phyloP scores from a whole-genome alignment of 64 coral and sea anemone species.

The Actinia tenebrosa region DNA sequence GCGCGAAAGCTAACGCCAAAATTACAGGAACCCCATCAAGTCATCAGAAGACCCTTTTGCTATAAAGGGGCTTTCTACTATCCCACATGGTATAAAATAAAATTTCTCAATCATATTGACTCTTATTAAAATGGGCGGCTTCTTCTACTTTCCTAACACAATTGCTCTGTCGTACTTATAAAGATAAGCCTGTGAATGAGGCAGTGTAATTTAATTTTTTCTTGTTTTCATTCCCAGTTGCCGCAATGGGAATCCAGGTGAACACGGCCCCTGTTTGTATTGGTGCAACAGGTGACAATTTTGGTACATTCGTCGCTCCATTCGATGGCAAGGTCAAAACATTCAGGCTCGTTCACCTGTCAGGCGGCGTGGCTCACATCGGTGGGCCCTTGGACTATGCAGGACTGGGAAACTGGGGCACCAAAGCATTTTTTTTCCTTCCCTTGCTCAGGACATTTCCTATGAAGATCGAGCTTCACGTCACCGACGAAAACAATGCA shows the following conservation, averaged over 20 bases:
- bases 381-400: not conserved
- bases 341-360: conserved; percentile 22
- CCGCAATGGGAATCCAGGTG: not conserved
- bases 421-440: not conserved
- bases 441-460: not conserved
- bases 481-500: not conserved
- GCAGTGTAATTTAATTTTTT: not conserved
- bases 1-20: no score
- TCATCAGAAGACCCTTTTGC: no score
- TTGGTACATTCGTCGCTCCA: conserved; percentile 3
- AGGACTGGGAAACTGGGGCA: not conserved
- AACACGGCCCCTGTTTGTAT: conserved; percentile 18
- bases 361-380: not conserved
- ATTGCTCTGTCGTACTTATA: not conserved
- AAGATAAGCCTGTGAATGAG: not conserved
- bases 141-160: no score
- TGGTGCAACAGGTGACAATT: not conserved
- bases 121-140: no score
- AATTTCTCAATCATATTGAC: no score
- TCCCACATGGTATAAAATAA: no score
- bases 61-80: not conserved
- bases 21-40: no score
- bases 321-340: not conserved
- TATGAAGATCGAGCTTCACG: not conserved
- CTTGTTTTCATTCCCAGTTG: not conserved